Base-by-base conservation (phyloP, 2,888 invertebrate species). In the Nomada flava region DNA sequence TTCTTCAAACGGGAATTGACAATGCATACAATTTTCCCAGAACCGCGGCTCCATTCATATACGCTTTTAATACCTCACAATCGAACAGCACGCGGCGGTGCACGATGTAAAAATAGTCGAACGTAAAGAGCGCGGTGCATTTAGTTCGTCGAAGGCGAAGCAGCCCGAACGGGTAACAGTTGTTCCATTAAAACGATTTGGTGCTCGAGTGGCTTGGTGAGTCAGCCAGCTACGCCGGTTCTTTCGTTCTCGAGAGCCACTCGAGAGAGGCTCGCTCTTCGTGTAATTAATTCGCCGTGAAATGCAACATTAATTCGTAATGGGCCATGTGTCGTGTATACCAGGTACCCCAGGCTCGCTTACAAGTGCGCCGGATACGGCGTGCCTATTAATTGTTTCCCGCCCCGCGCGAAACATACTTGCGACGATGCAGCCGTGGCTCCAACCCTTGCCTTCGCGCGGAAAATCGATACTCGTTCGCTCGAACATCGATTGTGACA, bases 281-380 rank as follows among this genome's bases (percentile, higher is more conserved):
- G 89, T 90, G 92, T 91, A 92, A 92, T 92, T 92, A 92, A 91
- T 92, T 91, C 91, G 90, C 92, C 92, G 91, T 91, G 91, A 92
- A 92, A 91, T 91, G 90, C 90, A 90, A 90, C 91, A 90, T 91
- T 91, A 92, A 92, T 91, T 91, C 90, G 89, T 89, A 89, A 90
- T 90, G 89, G 89, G 86, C 90, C 90, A 90, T 90, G 91, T 90
- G 90, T 89, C 90, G 90, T 86, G 85, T 86, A 83, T 85, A 84
- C 88, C 85, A 86, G 90, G 88, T 89, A 90, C 86, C 86, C 85
- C 57, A 36, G 70, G 68, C 72, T 76, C 44, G 62, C n/a, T 63
- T 72, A 63, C 53, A 71, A 71, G 83, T 83, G 79, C 75, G 82
- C 76, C 80, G 79, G 83, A 80, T 80, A 81, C 79, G 74, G 62